A percentile compares a stretch with the other conserved stretches of the same genome.
Evolutionary conservation across 2,797 vertebrate species (phyloP).

Genomic region (Coregonus sp.): DNA sequence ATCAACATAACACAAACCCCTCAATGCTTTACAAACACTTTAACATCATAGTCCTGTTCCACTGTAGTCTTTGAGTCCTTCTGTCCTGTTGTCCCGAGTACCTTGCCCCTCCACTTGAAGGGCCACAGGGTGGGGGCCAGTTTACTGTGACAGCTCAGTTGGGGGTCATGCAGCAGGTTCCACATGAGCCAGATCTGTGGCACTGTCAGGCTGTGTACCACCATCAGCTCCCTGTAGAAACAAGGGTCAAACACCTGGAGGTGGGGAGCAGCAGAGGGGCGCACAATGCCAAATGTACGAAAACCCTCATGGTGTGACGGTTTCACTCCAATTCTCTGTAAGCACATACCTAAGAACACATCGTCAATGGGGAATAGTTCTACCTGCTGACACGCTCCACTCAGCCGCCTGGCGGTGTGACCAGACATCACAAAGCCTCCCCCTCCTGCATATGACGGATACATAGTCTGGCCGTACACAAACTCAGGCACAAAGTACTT

Average conservation of each 20-base stretch:
- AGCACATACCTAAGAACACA: slow-evolving; percentile 97
- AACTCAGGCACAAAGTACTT: slow-evolving; percentile 94
- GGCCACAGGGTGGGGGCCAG: slow-evolving; percentile 61
- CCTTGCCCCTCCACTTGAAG: slow-evolving; percentile 82
- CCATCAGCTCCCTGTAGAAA: slow-evolving; percentile 95
- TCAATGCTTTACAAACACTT: slow-evolving; percentile 70
- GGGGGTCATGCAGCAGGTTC: slow-evolving; percentile 88
- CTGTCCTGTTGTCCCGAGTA: neutral
- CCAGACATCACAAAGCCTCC: slow-evolving; percentile 93
- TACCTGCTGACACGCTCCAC: slow-evolving; percentile 86
- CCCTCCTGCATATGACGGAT: slow-evolving; percentile 91
- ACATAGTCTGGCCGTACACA: slow-evolving; percentile 86
- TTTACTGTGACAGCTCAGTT: slow-evolving; percentile 78
- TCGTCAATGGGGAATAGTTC: slow-evolving; percentile 97
- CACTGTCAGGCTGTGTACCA: slow-evolving; percentile 92
- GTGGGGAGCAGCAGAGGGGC: slow-evolving; percentile 90
- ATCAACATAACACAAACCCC: neutral
- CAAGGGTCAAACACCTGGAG: slow-evolving; percentile 94
- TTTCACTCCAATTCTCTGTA: slow-evolving; percentile 86
- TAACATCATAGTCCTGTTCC: slow-evolving; percentile 60
- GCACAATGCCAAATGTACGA: slow-evolving; percentile 91
- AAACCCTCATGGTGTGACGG: slow-evolving; percentile 88
- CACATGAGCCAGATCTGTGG: slow-evolving; percentile 99
- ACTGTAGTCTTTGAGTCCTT: neutral
- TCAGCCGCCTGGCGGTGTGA: slow-evolving; percentile 82